These are phyloP conservation scores for Drosophila longiperda DNA, from an alignment of 2,888 invertebrate species.

Conservation along the genomic window DNA sequence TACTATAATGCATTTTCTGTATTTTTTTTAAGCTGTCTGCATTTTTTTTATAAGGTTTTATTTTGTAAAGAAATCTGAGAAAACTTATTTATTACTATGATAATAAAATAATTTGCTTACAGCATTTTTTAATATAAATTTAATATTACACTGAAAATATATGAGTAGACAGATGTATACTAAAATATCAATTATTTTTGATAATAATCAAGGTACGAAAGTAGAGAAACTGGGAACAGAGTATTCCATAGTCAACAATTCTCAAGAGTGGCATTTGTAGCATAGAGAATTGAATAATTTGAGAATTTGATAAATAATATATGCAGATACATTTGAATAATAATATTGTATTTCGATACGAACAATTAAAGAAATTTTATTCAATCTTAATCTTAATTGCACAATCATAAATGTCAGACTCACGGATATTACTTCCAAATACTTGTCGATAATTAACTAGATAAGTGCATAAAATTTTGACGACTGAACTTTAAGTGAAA, in stretches of 20 bases:
- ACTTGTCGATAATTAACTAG: background rate
- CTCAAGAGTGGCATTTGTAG: background rate
- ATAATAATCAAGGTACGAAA: background rate
- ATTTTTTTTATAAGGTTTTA: too few species aligned
- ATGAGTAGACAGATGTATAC: too few species aligned
- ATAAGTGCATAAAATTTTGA: background rate
- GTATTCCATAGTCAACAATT: background rate
- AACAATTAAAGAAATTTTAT: background rate
- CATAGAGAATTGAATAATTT: background rate
- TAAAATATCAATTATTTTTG: background rate
- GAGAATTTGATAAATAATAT: background rate
- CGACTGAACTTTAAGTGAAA: conserved; percentile 5
- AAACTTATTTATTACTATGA: too few species aligned
- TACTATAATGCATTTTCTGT: background rate
- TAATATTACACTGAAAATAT: too few species aligned
- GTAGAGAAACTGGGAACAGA: background rate
- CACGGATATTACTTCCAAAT: background rate
- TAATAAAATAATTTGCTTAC: too few species aligned
- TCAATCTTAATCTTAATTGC: conserved; percentile 2
- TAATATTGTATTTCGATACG: background rate
- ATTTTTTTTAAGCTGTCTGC: background rate
- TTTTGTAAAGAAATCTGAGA: background rate
- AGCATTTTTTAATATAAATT: too few species aligned
- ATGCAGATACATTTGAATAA: background rate
- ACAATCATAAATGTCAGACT: background rate